A percentile compares a stretch with the other conserved stretches of the same genome.
These are phyloP conservation scores for Syrista parreyssii DNA, from an alignment of 2,888 invertebrate genomes.

Conservation along the genomic window DNA sequence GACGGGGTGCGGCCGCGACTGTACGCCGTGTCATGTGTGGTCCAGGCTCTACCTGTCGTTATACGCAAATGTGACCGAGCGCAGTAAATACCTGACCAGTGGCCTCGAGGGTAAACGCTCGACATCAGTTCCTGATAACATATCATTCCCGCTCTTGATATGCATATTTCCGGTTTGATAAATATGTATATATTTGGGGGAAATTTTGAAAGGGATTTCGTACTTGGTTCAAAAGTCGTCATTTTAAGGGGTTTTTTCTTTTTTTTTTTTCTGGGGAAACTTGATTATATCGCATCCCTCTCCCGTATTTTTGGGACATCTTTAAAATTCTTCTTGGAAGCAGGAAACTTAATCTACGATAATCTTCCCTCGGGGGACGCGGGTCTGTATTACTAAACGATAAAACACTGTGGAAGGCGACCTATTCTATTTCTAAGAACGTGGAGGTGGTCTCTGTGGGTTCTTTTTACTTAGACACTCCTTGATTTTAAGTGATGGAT, in stretches of 20 bases:
- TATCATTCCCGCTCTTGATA: conserved; percentile 36
- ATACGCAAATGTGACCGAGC: conserved; percentile 37
- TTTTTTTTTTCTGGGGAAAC: background rate
- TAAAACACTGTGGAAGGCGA: conserved; percentile 35
- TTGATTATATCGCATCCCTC: background rate
- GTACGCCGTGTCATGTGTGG: conserved; percentile 34
- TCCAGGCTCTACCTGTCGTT: conserved; percentile 31
- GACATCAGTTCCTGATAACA: conserved; percentile 25
- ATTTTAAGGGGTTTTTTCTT: background rate
- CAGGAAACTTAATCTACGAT: conserved; percentile 39
- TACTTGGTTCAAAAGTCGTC: background rate
- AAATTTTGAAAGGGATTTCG: background rate
- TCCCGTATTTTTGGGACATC: background rate
- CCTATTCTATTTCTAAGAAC: conserved; percentile 52
- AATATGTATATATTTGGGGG: too few relatives aligned
- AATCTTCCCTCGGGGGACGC: conserved; percentile 26
- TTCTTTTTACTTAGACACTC: background rate
- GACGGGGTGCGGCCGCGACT: conserved; percentile 31
- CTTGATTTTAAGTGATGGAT: background rate
- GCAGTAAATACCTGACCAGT: conserved; percentile 35
- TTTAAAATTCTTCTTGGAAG: conserved; percentile 39
- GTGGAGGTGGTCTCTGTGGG: conserved; percentile 39
- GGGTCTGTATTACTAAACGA: conserved; percentile 29
- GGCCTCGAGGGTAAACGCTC: conserved; percentile 18
- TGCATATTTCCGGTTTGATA: background rate